A percentile compares a stretch with the other conserved stretches of the same genome.
Evolutionary conservation across 2,888 invertebrate genomes (phyloP).

Genomic region (Drosophila tanythrix): DNA sequence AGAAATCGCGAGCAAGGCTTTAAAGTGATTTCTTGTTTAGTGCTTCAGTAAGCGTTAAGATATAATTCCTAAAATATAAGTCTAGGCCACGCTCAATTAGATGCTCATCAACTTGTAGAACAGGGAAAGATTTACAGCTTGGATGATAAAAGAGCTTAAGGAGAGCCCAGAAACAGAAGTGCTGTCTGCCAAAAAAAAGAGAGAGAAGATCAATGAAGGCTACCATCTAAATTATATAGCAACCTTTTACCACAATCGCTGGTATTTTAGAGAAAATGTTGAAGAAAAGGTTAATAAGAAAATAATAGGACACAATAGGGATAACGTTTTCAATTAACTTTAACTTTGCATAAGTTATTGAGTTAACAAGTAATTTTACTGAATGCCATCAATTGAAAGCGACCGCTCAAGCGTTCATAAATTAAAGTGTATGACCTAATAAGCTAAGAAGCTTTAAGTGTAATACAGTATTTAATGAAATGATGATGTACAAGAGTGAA

Average conservation of each 20-base stretch:
- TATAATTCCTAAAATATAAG: conserved; percentile 9
- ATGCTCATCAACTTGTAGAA: conserved; percentile 4
- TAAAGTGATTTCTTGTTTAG: conserved; percentile 46
- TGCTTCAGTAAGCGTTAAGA: conserved; percentile 29
- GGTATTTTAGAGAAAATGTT: not conserved
- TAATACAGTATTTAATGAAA: conserved; percentile 8
- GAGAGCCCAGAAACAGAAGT: not conserved
- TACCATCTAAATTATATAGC: not conserved
- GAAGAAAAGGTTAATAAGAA: not conserved
- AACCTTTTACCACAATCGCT: not conserved
- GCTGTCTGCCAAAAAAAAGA: not conserved
- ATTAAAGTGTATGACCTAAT: not conserved
- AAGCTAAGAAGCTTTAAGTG: conserved; percentile 11
- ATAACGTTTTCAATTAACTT: not conserved
- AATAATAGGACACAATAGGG: not conserved
- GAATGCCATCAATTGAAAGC: not conserved
- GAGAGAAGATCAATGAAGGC: not conserved
- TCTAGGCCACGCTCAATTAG: conserved; percentile 4
- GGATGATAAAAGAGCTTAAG: not conserved
- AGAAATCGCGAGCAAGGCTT: conserved; percentile 20
- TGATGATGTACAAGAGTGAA: conserved; percentile 11
- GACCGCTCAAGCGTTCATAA: not conserved
- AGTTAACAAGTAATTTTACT: not conserved
- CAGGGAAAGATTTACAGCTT: not conserved
- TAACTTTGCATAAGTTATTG: not conserved